Evolutionary conservation across 2,797 vertebrate species (phyloP).

Genomic region (Petrocephalus sullivani): DNA sequence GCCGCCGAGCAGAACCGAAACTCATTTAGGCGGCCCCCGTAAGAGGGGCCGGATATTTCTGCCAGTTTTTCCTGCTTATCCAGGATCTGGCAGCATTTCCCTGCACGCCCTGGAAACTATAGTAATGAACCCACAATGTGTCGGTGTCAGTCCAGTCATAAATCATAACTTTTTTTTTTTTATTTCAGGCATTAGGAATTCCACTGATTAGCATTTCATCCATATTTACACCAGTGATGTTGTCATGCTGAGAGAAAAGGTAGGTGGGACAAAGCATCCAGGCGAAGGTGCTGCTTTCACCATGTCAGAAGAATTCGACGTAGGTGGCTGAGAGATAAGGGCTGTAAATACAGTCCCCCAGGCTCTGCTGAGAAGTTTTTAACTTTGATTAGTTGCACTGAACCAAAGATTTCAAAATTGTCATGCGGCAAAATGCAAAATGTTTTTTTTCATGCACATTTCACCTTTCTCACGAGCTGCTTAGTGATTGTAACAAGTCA

Average conservation of each 20-base stretch:
- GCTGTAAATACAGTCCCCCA: constrained; percentile 9
- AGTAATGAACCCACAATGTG: not conserved
- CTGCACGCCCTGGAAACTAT: not conserved
- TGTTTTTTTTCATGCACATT: not conserved
- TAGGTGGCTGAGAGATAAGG: not conserved
- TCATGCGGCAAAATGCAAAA: not conserved
- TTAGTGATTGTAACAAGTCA: not conserved
- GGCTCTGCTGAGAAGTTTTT: not conserved
- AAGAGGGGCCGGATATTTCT: not conserved
- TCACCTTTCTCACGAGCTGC: not conserved
- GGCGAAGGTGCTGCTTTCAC: not conserved
- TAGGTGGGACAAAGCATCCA: not conserved
- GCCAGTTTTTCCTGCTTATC: not conserved
- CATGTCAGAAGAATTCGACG: not conserved
- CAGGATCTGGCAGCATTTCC: not conserved
- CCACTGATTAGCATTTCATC: constrained; percentile 10
- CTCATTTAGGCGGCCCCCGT: not conserved
- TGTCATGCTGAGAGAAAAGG: constrained; percentile 3
- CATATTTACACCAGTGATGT: constrained; percentile 15
- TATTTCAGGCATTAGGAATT: constrained; percentile 13
- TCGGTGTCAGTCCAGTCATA: not conserved
- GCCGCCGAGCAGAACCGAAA: not conserved
- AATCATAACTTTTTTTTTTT: not conserved
- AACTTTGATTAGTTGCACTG: constrained; percentile 25
- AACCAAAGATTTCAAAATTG: constrained; percentile 11